Evolutionary conservation across 2,113 vertebrate genomes (phyloP).

Genomic region (Hylia prasina): DNA sequence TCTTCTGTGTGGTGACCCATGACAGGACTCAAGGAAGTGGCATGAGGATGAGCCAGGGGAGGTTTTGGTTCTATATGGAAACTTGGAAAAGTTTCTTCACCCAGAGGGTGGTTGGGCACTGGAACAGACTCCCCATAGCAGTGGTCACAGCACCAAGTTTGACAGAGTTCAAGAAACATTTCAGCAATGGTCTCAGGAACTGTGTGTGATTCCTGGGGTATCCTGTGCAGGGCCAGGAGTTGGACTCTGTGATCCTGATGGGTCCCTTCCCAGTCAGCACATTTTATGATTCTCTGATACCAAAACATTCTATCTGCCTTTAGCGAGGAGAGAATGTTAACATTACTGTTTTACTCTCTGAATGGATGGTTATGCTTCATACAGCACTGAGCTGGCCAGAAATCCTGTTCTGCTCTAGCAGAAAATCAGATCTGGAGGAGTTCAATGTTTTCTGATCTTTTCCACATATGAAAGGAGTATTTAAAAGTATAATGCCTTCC

Average conservation of each 20-base stretch:
- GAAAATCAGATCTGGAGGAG: conserved; percentile 5
- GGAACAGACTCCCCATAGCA: neutral
- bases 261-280: neutral
- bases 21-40: neutral
- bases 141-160: neutral
- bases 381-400: neutral
- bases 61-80: neutral
- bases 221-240: neutral
- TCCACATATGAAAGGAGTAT: conserved; percentile 14
- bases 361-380: neutral
- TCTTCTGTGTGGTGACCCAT: neutral
- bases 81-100: neutral
- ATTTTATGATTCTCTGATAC: neutral
- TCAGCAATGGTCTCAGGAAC: neutral
- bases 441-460: conserved; percentile 3
- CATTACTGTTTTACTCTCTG: too few species aligned
- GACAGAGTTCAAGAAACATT: neutral
- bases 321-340: neutral
- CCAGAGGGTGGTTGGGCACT: neutral
- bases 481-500: conserved; percentile 43
- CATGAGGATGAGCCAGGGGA: neutral
- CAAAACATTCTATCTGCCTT: neutral
- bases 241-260: neutral
- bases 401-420: neutral
- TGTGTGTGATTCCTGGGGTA: neutral